Conservation (phyloP, 2,113 vertebrate species). For the Callaeas wilsoni region DNA sequence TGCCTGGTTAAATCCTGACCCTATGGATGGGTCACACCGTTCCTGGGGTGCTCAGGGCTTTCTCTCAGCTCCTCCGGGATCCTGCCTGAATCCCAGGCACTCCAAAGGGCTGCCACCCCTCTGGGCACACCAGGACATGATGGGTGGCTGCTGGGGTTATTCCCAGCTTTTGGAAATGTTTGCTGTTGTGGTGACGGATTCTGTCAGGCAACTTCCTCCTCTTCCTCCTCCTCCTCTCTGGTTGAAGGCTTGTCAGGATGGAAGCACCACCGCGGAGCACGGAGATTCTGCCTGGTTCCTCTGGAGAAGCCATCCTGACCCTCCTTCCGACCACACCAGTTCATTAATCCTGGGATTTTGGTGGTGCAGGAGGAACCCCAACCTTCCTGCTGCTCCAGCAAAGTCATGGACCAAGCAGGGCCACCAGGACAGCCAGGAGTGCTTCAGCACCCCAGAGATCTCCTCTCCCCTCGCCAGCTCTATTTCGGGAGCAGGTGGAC, state of each 20-base stretch:
- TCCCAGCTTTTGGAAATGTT: not conserved
- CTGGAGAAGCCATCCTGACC: not conserved
- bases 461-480: rapidly evolving
- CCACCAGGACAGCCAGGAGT: rapidly evolving
- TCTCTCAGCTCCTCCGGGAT: not conserved
- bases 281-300: not conserved
- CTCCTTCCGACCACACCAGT: not conserved
- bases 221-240: not conserved
- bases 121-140: rapidly evolving
- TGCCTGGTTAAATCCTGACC: not conserved
- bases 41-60: not conserved
- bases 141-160: too few species aligned
- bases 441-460: not conserved
- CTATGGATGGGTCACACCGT: rapidly evolving
- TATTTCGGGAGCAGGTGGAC: not conserved
- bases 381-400: rapidly evolving
- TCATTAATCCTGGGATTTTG: rapidly evolving
- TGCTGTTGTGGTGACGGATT: not conserved
- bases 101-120: not conserved
- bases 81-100: rapidly evolving
- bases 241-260: not conserved
- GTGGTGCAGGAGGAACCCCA: not conserved
- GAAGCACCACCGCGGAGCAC: rapidly evolving
- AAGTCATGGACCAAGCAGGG: not conserved
- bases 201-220: not conserved